Evolutionary conservation across 2,888 invertebrate genomes (phyloP), one percentile per base, ranked within the genome.

Genomic region (Capitulum mitella): DNA sequence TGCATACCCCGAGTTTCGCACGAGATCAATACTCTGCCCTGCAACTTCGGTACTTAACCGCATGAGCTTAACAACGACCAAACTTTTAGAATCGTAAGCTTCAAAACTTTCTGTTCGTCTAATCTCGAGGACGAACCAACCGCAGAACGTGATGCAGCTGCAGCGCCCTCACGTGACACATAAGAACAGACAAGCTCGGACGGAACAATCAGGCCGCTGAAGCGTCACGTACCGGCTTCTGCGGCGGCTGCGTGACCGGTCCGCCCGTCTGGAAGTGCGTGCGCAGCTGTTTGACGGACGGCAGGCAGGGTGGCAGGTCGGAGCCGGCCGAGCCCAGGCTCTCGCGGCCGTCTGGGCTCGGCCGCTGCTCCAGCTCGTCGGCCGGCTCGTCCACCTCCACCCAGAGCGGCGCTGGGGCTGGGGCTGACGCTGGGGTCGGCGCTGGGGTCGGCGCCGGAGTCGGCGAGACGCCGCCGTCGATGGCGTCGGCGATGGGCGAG

Each of bases 301-400:
- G 70, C 70, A 70, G 70, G 26, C 10, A 8, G 8, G 70, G 70
- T 40, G 70, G 70, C 70, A 40, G 70, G 40, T 70, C 70, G 26
- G 70, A 70, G 37, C 70, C 70, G 70, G 12, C 2, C 22, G 37
- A 40, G 22, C 37, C 37, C 37, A 70, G 70, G 2, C 70, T 70
- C 70, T 70, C 70, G 10, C 70, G 70, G 5, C 70, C 70, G 70
- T 70, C 70, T 0, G 70, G 70, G 26, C 70, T 70, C 26, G 70
- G 70, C 37, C 70, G 70, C 70, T 70, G 70, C 70, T 70, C 70
- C 70, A 70, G 70, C 3, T 19, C n/a, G 40, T 2, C 37, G 22
- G 3, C 70, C 37, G 19, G 8, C 37, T 70, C 70, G 19, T 14
- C 70, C 70, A 70, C 70, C 22, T 70, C 37, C 26, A 70, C 70